Evolutionary conservation across 2,113 vertebrate genomes (phyloP).

Genomic region (Phocoena phocoena): DNA sequence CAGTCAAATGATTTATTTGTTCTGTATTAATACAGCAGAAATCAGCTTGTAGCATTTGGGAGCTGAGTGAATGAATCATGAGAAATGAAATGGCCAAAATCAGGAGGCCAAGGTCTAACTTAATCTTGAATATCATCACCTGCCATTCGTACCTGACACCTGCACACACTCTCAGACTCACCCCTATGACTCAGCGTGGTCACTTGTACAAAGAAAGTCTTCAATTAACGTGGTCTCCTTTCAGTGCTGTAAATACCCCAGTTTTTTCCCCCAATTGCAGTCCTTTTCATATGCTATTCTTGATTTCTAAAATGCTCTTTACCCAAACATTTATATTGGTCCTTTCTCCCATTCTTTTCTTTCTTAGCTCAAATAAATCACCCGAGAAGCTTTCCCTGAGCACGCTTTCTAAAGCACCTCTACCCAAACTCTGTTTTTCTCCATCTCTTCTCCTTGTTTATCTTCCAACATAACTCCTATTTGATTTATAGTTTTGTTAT

Average conservation of each 20-base stretch:
- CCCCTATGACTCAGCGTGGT: not conserved
- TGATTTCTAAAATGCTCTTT: not conserved
- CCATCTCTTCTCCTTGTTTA: not conserved
- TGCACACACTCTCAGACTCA: not conserved
- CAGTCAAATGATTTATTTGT: not conserved
- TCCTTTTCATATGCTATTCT: not conserved
- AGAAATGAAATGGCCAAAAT: not conserved
- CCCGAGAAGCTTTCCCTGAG: not conserved
- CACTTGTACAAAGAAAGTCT: not conserved
- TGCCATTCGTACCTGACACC: not conserved
- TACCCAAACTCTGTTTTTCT: not conserved
- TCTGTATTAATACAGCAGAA: not conserved
- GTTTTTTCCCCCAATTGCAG: not conserved
- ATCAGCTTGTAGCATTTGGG: not conserved
- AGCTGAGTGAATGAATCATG: not conserved
- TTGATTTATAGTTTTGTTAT: constrained; percentile 11
- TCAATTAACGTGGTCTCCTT: not conserved
- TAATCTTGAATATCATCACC: not conserved
- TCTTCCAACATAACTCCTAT: not conserved
- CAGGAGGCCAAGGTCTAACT: not conserved
- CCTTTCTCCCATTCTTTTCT: not conserved
- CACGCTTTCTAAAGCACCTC: not conserved
- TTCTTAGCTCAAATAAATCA: not conserved
- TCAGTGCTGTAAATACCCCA: not conserved
- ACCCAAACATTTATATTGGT: not conserved